Conservation (phyloP, 2,113 vertebrate species). For the Prunella himalayana region DNA sequence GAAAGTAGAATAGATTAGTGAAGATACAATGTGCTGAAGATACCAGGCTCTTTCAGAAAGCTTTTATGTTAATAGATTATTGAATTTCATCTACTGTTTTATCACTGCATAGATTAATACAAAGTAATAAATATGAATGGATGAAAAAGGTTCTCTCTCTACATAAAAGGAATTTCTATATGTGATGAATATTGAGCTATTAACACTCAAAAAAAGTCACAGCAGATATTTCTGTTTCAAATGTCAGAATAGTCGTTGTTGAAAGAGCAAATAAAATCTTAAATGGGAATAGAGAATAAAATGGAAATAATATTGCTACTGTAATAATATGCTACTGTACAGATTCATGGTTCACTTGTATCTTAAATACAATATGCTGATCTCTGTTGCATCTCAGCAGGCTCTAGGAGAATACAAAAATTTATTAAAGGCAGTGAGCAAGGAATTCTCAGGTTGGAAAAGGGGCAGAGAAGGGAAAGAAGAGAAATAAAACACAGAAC, state of each 20-base stretch:
- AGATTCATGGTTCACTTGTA: neutral
- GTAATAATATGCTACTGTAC: neutral
- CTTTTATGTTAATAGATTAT: slow-evolving; percentile 31
- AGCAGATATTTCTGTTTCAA: neutral
- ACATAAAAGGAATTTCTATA: neutral
- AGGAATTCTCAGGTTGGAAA: neutral
- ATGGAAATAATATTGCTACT: neutral
- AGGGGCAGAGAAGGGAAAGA: neutral
- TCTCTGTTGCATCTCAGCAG: neutral
- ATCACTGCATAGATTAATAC: neutral
- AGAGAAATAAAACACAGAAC: neutral
- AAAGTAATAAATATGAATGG: neutral
- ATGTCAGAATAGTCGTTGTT: neutral
- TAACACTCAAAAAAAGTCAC: neutral
- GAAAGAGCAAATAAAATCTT: neutral
- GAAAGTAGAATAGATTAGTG: neutral
- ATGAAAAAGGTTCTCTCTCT: neutral
- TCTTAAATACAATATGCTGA: neutral
- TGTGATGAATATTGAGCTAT: neutral
- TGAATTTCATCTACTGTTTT: slow-evolving; percentile 5
- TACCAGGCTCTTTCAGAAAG: neutral
- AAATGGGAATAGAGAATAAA: neutral
- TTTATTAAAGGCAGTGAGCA: neutral
- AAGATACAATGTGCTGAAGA: neutral
- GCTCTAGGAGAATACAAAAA: neutral